Evolutionary conservation across 2,888 invertebrate species (phyloP), one percentile per base, ranked within the genome.

Genomic region (Drosophila parthenogenetica): DNA sequence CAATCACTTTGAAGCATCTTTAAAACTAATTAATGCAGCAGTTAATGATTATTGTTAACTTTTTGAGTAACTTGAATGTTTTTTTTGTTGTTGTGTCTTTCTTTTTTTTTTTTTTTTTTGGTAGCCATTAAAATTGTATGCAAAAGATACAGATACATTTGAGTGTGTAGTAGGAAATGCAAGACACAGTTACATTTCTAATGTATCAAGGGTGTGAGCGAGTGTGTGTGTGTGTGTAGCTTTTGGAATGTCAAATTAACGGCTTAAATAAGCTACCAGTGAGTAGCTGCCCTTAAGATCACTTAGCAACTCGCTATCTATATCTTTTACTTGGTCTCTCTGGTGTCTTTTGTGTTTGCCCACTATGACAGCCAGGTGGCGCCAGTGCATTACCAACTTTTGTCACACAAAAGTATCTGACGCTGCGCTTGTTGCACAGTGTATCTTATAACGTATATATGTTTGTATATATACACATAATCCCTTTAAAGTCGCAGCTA

Each of bases 211-310:
- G 3, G 17, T 19, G 14, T 17, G 48, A 43, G 14, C 19, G 0
- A 43, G 25, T 53, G 14, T 29, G 14, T n/a, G 3, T 48, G 22
- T 22, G n/a, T n/a, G n/a, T n/a, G 10, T 61, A 55, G 55, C 67
- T 60, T 71, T 45, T 69, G 50, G 63, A 63, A 73, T 68, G 59
- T 16, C 57, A 39, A 55, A 25, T 59, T 51, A 71, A 71, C 65
- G 43, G 72, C 32, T 43, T 32, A 48, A 43, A 49, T 17, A 39
- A 17, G 35, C 39, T 43, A 22, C 25, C 39, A 39, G 46, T 46
- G 43, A 37, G 39, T 35, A 40, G 40, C 13, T 53, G 55, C 66
- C 50, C 59, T 66, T 39, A 45, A 42, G 48, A 53, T 45, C 69
- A 68, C 57, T 72, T 72, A 53, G 43, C 57, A 66, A 32, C 4